A percentile compares a stretch with the other conserved stretches of the same genome.
Conservation (phyloP, 1,140 invertebrate genomes). For the Trichogramma pretiosum region DNA sequence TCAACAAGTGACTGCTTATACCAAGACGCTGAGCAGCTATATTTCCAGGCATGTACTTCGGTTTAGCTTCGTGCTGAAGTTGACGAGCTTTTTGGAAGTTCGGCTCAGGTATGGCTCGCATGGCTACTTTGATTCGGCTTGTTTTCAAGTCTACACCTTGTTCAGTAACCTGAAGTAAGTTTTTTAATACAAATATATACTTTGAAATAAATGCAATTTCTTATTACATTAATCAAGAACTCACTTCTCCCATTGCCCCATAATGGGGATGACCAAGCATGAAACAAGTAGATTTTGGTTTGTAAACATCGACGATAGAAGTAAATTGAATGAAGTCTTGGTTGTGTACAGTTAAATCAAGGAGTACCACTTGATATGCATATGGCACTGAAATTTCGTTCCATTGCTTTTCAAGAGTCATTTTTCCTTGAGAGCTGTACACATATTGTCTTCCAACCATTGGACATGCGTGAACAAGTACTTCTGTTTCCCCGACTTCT, state of each 20-base stretch:
- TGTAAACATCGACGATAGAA: slow-evolving; percentile 65
- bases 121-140: slow-evolving; percentile 48
- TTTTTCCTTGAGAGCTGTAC: slow-evolving; percentile 45
- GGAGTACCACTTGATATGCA: slow-evolving; percentile 61
- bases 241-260: slow-evolving; percentile 65
- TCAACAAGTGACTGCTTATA: slow-evolving; percentile 62
- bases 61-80: slow-evolving; percentile 18
- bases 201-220: too few species aligned
- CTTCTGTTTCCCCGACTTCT: slow-evolving; percentile 59
- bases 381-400: slow-evolving; percentile 47
- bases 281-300: slow-evolving; percentile 58
- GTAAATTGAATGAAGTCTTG: slow-evolving; percentile 36
- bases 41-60: slow-evolving; percentile 32
- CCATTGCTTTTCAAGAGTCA: slow-evolving; percentile 66
- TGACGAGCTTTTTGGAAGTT: slow-evolving; percentile 31
- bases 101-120: slow-evolving; percentile 46
- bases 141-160: slow-evolving; percentile 38
- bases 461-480: slow-evolving; percentile 65
- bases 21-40: slow-evolving; percentile 47
- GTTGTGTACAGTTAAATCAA: slow-evolving; percentile 50
- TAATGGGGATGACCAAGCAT: slow-evolving; percentile 72
- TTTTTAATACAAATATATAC: slow-evolving; percentile 4
- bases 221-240: background rate
- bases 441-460: slow-evolving; percentile 59
- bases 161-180: slow-evolving; percentile 34